These are phyloP conservation scores for Nasonovia ribisnigri DNA, from an alignment of 2,888 invertebrate genomes.

Conservation along the genomic window DNA sequence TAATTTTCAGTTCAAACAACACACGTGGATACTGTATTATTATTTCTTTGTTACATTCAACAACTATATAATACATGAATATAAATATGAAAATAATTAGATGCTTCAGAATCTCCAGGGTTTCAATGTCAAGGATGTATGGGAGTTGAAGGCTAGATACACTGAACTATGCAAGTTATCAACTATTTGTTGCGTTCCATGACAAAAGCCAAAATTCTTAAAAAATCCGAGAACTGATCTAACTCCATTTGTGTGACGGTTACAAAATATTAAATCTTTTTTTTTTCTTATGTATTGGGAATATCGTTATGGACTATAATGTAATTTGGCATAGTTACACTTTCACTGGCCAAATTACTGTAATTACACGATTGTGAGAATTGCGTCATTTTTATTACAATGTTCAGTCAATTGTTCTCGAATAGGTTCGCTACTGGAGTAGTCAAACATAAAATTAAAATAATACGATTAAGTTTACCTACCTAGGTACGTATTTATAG, in stretches of 20 bases:
- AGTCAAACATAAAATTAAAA: conserved; percentile 2
- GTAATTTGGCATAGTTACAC: conserved; percentile 61
- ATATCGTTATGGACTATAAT: conserved; percentile 48
- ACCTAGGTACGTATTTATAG: neutral
- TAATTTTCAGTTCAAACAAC: neutral
- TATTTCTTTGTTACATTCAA: conserved; percentile 43
- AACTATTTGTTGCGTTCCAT: neutral
- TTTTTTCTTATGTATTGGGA: neutral
- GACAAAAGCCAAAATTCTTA: neutral
- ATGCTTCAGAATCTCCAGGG: conserved; percentile 14
- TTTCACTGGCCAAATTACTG: conserved; percentile 59
- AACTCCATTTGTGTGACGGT: neutral
- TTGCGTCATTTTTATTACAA: conserved; percentile 58
- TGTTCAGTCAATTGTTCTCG: conserved; percentile 51
- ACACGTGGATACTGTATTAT: conserved; percentile 24
- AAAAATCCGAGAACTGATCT: neutral
- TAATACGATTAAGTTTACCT: neutral
- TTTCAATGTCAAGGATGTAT: conserved; percentile 33
- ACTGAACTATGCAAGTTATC: conserved; percentile 1
- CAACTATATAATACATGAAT: neutral
- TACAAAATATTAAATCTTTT: neutral
- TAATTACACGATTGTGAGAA: conserved; percentile 59
- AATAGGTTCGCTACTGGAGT: neutral
- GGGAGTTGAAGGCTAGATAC: conserved; percentile 26
- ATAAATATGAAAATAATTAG: conserved; percentile 51